phyloP scores from a whole-genome alignment of 2,797 vertebrate species.

The Microctenopoma steveboyesi region DNA sequence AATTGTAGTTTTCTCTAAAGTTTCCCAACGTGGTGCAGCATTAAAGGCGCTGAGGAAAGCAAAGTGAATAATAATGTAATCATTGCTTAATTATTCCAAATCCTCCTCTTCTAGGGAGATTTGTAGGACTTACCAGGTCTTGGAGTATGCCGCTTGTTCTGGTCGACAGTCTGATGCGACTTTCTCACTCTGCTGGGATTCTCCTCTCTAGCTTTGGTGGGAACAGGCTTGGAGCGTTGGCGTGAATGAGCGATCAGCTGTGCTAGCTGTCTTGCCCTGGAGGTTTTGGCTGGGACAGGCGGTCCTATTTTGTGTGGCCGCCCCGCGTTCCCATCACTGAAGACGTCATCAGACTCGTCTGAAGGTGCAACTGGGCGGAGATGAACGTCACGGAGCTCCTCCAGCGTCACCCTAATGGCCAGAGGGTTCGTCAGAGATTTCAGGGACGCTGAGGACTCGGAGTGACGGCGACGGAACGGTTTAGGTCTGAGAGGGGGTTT shows the following conservation, averaged over 20 bases:
- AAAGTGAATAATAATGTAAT: no score
- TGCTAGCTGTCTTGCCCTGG: slow-evolving; percentile 73
- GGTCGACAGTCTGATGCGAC: slow-evolving; percentile 45
- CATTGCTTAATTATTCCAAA: no score
- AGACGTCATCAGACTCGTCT: slow-evolving; percentile 62
- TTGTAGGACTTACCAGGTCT: slow-evolving; percentile 23
- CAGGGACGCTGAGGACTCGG: slow-evolving; percentile 86
- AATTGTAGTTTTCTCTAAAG: no score
- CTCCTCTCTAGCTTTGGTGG: slow-evolving; percentile 16
- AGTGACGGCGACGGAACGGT: slow-evolving; percentile 80
- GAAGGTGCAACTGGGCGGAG: slow-evolving; percentile 81
- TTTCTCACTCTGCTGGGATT: slow-evolving; percentile 73
- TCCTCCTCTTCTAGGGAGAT: neutral
- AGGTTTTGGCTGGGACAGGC: slow-evolving; percentile 87
- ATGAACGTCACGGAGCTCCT: slow-evolving; percentile 84
- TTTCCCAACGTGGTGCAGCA: no score
- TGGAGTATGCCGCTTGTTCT: neutral
- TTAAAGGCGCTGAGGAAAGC: no score
- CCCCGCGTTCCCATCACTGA: slow-evolving; percentile 45
- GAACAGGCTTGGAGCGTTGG: slow-evolving; percentile 10
- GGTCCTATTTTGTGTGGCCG: slow-evolving; percentile 68
- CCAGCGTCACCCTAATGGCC: slow-evolving; percentile 83
- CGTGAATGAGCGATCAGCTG: slow-evolving; percentile 75
- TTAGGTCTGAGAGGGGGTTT: slow-evolving; percentile 70
- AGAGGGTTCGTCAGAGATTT: slow-evolving; percentile 75